These are phyloP conservation scores for Mimachlamys varia DNA, from an alignment of 2,888 invertebrate species.

Conservation along the genomic window DNA sequence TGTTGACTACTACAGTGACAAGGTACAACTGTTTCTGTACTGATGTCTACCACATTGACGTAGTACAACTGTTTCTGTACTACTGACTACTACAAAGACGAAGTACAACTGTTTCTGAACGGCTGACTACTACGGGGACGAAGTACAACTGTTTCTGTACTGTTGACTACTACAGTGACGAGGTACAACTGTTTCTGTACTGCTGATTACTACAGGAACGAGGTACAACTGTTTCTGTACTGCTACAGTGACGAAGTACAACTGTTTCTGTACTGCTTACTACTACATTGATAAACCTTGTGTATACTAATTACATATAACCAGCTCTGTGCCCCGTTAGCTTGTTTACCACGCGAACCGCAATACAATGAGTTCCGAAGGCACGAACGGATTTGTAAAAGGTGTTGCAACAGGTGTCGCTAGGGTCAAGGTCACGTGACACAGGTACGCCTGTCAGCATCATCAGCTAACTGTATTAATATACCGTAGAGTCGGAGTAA, in stretches of 20 bases:
- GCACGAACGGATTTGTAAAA: constrained; percentile 10
- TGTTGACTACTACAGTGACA: background rate
- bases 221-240: too few relatives aligned
- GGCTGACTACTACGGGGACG: background rate
- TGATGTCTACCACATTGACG: background rate
- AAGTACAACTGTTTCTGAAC: too few relatives aligned
- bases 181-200: too few relatives aligned
- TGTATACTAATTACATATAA: background rate
- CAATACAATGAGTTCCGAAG: background rate
- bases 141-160: too few relatives aligned
- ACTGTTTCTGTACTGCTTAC: background rate
- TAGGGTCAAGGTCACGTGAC: constrained; percentile 5
- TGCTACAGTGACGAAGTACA: too few relatives aligned
- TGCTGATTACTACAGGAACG: background rate
- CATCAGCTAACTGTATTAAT: background rate
- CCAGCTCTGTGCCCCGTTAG: too few relatives aligned
- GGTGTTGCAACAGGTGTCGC: constrained; percentile 27
- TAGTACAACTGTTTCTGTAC: too few relatives aligned
- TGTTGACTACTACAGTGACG: background rate
- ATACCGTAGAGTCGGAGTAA: background rate
- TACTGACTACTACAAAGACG: background rate
- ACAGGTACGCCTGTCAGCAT: constrained; percentile 29
- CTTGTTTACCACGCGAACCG: background rate
- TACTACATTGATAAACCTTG: background rate
- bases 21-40: too few relatives aligned